A percentile compares a stretch with the other conserved stretches of the same genome.
phyloP scores from a whole-genome alignment of 2,888 invertebrate species.

The Apantesis nais region DNA sequence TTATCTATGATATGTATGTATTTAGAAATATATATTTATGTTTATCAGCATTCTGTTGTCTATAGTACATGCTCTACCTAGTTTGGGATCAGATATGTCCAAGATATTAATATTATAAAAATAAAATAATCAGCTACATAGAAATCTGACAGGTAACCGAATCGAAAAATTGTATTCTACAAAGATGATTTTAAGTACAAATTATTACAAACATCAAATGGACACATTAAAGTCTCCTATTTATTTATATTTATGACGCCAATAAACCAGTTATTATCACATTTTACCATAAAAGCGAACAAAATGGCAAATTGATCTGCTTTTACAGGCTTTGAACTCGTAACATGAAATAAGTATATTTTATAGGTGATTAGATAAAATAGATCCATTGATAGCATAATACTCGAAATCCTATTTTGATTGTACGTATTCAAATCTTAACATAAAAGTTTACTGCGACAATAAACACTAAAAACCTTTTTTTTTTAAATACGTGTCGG shows the following conservation, averaged over 20 bases:
- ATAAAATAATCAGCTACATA: too few species aligned
- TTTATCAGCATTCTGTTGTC: too few species aligned
- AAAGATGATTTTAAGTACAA: slow-evolving; percentile 5
- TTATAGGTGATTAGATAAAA: slow-evolving; percentile 65
- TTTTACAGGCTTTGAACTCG: slow-evolving; percentile 51
- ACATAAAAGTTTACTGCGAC: slow-evolving; percentile 67
- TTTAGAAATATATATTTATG: too few species aligned
- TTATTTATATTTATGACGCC: slow-evolving; percentile 37
- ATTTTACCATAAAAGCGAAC: slow-evolving; percentile 45
- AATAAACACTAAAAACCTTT: slow-evolving; percentile 44
- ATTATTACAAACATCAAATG: not conserved
- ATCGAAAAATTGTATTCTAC: not conserved
- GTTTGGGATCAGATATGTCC: too few species aligned
- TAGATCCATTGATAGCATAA: slow-evolving; percentile 59
- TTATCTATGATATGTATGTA: too few species aligned
- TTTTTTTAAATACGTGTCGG: slow-evolving; percentile 57
- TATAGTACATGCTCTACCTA: too few species aligned
- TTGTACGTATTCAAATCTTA: slow-evolving; percentile 66
- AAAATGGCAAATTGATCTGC: slow-evolving; percentile 51
- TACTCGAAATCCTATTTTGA: slow-evolving; percentile 55
- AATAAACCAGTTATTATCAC: slow-evolving; percentile 49
- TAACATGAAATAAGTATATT: slow-evolving; percentile 50
- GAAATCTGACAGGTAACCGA: not conserved
- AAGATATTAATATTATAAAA: not conserved
- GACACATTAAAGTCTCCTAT: not conserved